A percentile compares a stretch with the other conserved stretches of the same genome.
phyloP scores from a whole-genome alignment of 2,113 vertebrate genomes.

The Hystrix cristata region DNA sequence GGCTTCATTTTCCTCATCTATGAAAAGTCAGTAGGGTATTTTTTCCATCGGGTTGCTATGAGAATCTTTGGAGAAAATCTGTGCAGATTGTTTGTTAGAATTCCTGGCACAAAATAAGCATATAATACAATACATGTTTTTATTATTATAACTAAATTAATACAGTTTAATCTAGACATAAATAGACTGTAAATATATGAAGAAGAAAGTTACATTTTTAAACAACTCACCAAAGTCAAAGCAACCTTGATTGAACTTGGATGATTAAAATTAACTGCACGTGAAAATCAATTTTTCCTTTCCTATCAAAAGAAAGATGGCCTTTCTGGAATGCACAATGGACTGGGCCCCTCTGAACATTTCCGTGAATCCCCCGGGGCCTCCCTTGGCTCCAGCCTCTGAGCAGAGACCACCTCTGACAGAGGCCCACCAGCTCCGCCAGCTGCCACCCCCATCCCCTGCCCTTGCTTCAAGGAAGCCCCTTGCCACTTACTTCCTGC shows the following conservation, averaged over 20 bases:
- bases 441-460: fast-evolving
- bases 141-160: conserved; percentile 6
- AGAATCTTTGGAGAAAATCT: not conserved
- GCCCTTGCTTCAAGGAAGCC: too few relatives aligned
- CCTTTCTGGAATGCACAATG: not conserved
- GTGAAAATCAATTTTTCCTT: not conserved
- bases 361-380: too few relatives aligned
- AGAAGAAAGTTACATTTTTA: not conserved
- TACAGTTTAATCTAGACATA: not conserved
- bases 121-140: not conserved
- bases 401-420: not conserved
- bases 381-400: not conserved
- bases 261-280: not conserved
- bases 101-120: not conserved
- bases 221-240: not conserved
- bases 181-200: not conserved
- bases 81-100: not conserved
- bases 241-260: not conserved
- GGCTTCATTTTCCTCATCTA: not conserved
- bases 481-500: not conserved
- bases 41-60: not conserved
- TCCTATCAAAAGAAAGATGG: not conserved
- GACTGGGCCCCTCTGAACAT: too few relatives aligned
- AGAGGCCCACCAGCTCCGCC: not conserved
- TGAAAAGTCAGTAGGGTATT: not conserved